Evolutionary conservation across 2,113 vertebrate genomes (phyloP).

Genomic region (Callorhinus ursinus): DNA sequence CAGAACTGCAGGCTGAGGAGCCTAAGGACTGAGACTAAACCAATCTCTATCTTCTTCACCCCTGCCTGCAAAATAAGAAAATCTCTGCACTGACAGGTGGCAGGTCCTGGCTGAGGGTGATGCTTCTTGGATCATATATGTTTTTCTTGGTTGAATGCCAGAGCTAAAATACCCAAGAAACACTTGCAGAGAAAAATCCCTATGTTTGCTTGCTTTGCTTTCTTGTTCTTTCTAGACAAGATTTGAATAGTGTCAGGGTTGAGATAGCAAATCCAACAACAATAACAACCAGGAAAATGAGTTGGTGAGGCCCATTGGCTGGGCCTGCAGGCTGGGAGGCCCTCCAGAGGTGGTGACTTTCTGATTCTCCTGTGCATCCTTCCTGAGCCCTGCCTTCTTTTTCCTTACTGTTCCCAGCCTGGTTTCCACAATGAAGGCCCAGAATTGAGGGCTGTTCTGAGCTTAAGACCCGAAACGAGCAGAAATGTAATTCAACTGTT

Average conservation of each 20-base stretch:
- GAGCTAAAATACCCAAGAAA: background rate
- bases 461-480: slow-evolving; percentile 92
- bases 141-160: slow-evolving; percentile 20
- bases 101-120: background rate
- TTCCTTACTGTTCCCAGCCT: slow-evolving; percentile 91
- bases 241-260: background rate
- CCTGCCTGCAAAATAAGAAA: background rate
- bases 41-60: background rate
- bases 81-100: background rate
- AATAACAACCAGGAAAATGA: background rate
- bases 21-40: background rate
- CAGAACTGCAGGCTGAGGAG: background rate
- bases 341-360: background rate
- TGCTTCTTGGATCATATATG: background rate
- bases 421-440: slow-evolving; percentile 91
- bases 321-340: background rate
- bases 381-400: background rate
- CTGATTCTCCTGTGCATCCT: background rate
- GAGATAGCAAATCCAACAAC: background rate
- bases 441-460: slow-evolving; percentile 92
- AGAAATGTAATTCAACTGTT: slow-evolving; percentile 94
- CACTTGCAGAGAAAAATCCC: background rate
- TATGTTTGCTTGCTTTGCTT: background rate
- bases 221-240: background rate
- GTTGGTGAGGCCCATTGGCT: background rate